Percentiles rank a stretch among this genome's conserved stretches.
These are phyloP conservation scores for Nyctibius bracteatus DNA, from an alignment of 2,113 vertebrate genomes.

Conservation along the genomic window DNA sequence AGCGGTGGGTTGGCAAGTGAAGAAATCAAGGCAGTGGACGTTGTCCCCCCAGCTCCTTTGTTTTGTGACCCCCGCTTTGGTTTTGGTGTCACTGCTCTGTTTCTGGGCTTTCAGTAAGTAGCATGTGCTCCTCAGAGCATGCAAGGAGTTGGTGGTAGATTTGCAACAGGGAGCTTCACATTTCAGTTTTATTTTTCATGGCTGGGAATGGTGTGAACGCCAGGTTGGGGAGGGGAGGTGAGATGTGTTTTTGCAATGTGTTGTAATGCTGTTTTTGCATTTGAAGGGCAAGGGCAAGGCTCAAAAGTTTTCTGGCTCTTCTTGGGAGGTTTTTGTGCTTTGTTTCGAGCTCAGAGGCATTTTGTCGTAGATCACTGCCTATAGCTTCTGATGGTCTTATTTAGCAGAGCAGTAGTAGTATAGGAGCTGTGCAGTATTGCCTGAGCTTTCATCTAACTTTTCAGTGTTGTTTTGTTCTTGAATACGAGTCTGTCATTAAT, in stretches of 20 bases:
- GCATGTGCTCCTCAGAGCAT: background rate
- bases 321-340: background rate
- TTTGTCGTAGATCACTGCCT: background rate
- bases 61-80: background rate
- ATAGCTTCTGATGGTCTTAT: fast-evolving
- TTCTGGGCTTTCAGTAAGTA: background rate
- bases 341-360: fast-evolving
- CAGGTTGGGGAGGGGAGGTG: too few relatives aligned
- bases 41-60: background rate
- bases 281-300: background rate
- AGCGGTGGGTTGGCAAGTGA: fast-evolving
- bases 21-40: background rate
- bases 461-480: background rate
- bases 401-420: background rate
- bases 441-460: background rate
- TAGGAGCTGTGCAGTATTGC: fast-evolving
- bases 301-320: background rate
- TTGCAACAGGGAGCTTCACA: background rate
- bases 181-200: background rate
- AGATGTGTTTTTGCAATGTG: background rate
- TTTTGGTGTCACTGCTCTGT: background rate
- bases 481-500: background rate
- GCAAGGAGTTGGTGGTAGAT: background rate
- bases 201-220: fast-evolving
- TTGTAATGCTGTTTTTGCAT: background rate